A percentile compares a stretch with the other conserved stretches of the same genome.
Evolutionary conservation across 2,888 invertebrate species (phyloP).

Genomic region (Choreutis nemorana): DNA sequence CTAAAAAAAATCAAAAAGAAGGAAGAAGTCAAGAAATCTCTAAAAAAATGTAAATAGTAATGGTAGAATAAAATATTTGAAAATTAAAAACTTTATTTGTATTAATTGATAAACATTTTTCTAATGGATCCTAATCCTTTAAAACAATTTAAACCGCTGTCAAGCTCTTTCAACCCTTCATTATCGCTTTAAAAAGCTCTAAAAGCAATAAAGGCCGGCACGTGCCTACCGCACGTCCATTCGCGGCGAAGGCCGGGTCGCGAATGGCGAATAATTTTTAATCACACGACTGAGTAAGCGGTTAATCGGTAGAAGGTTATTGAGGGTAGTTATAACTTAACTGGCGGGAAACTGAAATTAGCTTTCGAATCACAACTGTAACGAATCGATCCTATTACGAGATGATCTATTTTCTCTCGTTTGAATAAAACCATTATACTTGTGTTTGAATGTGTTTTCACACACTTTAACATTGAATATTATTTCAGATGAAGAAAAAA

Average conservation of each 20-base stretch:
- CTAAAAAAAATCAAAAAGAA: too few species aligned
- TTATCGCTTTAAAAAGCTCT: slow-evolving; percentile 49
- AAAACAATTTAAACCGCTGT: slow-evolving; percentile 8
- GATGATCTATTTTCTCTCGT: slow-evolving; percentile 13
- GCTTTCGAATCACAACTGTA: slow-evolving; percentile 18
- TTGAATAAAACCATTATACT: too few species aligned
- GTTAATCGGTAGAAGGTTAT: slow-evolving; percentile 57
- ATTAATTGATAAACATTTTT: too few species aligned
- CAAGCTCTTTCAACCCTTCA: slow-evolving; percentile 22
- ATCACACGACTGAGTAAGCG: slow-evolving; percentile 62
- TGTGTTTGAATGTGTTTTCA: too few species aligned
- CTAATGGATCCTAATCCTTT: too few species aligned
- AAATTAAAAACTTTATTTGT: too few species aligned
- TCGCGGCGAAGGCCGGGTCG: slow-evolving; percentile 19
- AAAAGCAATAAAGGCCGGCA: slow-evolving; percentile 35
- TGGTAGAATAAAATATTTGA: too few species aligned
- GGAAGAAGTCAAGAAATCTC: too few species aligned
- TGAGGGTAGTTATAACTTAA: slow-evolving; percentile 20
- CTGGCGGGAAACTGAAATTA: slow-evolving; percentile 13
- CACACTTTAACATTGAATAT: too few species aligned
- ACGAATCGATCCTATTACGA: slow-evolving; percentile 26
- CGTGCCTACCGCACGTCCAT: slow-evolving; percentile 31
- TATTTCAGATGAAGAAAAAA: too few species aligned
- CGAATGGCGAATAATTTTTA: slow-evolving; percentile 51
- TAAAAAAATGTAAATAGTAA: too few species aligned